Conservation (phyloP, 2,113 vertebrate species). For the Gavia stellata region DNA sequence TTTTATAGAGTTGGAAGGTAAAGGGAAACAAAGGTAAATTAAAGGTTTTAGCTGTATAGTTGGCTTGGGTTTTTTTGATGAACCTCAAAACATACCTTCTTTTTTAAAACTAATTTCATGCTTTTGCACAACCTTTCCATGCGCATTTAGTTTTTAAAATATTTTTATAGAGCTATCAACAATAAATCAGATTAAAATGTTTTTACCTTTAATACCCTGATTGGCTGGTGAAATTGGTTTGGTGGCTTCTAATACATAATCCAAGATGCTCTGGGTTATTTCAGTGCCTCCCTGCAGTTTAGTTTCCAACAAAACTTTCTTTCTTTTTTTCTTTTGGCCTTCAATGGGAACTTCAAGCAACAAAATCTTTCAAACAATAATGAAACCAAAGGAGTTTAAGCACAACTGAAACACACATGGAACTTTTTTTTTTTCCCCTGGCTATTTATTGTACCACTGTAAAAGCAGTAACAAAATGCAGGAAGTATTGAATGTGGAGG, state of each 20-base stretch:
- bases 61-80: background rate
- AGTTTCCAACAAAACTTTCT: slow-evolving; percentile 90
- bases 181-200: background rate
- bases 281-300: slow-evolving; percentile 85
- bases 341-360: slow-evolving; percentile 94
- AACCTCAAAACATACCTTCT: background rate
- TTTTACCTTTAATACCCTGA: slow-evolving; percentile 91
- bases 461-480: background rate
- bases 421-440: background rate
- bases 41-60: background rate
- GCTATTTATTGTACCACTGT: background rate
- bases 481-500: background rate
- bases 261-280: slow-evolving; percentile 87
- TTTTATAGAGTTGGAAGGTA: background rate
- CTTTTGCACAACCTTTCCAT: background rate
- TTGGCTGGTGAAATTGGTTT: slow-evolving; percentile 90
- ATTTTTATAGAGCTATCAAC: background rate
- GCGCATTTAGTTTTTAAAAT: background rate
- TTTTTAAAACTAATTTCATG: background rate
- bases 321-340: slow-evolving; percentile 95
- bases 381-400: background rate
- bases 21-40: background rate
- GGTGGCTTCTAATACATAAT: slow-evolving; percentile 91
- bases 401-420: background rate
- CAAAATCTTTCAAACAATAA: slow-evolving; percentile 82